phyloP scores from a whole-genome alignment of 1,140 invertebrate species.

The Apis laboriosa region DNA sequence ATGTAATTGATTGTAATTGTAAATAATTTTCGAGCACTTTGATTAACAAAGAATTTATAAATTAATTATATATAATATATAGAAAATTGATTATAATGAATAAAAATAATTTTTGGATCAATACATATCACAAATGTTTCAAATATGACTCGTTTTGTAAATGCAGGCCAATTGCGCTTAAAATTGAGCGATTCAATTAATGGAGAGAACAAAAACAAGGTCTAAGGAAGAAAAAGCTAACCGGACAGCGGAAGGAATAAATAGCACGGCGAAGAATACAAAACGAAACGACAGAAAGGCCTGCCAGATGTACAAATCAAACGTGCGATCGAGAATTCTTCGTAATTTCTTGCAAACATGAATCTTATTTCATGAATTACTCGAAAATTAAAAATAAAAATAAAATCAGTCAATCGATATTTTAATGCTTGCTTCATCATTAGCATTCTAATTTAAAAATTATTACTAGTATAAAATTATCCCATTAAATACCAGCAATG shows the following conservation, averaged over 20 bases:
- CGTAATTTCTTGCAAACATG: conserved; percentile 28
- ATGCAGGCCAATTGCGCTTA: not conserved
- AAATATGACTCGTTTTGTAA: not conserved
- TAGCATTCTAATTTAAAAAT: no score
- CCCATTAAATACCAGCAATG: no score
- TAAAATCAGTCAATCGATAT: not conserved
- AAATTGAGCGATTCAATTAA: conserved; percentile 39
- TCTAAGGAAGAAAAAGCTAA: conserved; percentile 29
- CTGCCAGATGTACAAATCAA: conserved; percentile 33
- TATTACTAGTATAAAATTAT: no score
- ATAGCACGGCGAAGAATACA: conserved; percentile 15
- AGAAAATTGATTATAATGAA: no score
- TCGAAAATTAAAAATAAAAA: conserved; percentile 15
- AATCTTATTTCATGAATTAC: conserved; percentile 7
- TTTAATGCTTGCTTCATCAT: no score
- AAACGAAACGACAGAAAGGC: not conserved
- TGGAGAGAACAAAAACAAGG: conserved; percentile 16
- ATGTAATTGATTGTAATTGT: not conserved
- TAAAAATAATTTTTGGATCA: no score
- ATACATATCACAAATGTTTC: not conserved
- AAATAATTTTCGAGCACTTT: no score
- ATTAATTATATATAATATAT: no score
- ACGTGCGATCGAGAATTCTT: conserved; percentile 25
- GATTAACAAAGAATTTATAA: no score
- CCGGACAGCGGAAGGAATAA: conserved; percentile 36